Conservation (phyloP, 2,888 invertebrate species). For the Cerceris ruficornis region DNA sequence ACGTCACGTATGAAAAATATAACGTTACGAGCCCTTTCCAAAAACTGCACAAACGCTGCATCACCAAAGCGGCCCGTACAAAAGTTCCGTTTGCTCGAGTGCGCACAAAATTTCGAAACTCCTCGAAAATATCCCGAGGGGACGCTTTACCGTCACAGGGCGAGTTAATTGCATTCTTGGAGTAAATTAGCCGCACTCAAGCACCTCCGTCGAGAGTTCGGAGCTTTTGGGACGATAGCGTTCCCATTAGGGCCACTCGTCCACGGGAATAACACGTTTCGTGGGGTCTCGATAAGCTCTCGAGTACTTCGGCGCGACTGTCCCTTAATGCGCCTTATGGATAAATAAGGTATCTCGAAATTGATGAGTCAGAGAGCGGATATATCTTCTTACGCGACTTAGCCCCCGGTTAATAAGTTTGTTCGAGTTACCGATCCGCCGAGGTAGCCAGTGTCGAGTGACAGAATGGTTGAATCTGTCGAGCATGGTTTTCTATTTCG, state of each 20-base stretch:
- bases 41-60: too few relatives aligned
- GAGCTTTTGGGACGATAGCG: background rate
- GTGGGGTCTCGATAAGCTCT: conserved; percentile 11
- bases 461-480: conserved; percentile 46
- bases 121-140: too few relatives aligned
- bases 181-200: too few relatives aligned
- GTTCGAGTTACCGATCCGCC: conserved; percentile 50
- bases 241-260: conserved; percentile 5
- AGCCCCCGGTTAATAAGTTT: conserved; percentile 46
- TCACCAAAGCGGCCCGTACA: too few relatives aligned
- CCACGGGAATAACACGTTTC: background rate
- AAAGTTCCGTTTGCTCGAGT: too few relatives aligned
- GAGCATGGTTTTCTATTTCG: conserved; percentile 40
- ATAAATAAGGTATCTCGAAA: conserved; percentile 52
- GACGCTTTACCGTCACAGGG: too few relatives aligned
- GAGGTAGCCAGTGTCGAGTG: conserved; percentile 25
- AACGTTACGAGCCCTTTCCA: too few relatives aligned
- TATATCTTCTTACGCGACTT: conserved; percentile 57
- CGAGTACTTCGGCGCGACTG: background rate
- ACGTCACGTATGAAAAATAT: too few relatives aligned
- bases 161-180: too few relatives aligned
- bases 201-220: background rate
- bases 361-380: conserved; percentile 60
- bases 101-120: too few relatives aligned
- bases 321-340: conserved; percentile 30